These are phyloP conservation scores for Laothoe populi DNA, from an alignment of 2,888 invertebrate genomes.

Conservation along the genomic window DNA sequence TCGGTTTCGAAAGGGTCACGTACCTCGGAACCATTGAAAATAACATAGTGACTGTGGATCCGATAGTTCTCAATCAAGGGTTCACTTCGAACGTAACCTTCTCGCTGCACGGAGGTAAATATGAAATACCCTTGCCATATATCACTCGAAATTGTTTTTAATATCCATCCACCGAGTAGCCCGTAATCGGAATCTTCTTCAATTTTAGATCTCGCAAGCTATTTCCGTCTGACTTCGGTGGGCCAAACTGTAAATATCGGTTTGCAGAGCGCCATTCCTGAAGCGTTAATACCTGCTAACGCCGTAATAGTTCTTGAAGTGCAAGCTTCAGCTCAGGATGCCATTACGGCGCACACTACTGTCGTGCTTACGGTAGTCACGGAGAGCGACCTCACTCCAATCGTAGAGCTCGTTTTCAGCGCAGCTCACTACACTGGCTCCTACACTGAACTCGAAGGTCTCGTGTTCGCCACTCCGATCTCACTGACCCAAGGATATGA, in stretches of 20 bases:
- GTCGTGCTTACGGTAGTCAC: constrained; percentile 2
- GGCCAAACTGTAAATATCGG: neutral
- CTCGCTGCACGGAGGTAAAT: neutral
- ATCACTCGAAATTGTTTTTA: no score
- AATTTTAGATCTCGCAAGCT: neutral
- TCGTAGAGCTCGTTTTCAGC: constrained; percentile 32
- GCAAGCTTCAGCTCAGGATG: neutral
- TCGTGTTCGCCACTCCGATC: constrained; percentile 35
- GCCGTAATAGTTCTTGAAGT: neutral
- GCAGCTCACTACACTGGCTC: constrained; percentile 41
- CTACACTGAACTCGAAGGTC: constrained; percentile 33
- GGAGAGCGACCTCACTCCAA: neutral
- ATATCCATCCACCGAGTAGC: no score
- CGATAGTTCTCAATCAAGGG: neutral
- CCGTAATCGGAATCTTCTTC: no score
- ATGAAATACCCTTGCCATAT: no score
- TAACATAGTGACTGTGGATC: neutral
- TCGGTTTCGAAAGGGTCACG: neutral
- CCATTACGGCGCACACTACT: constrained; percentile 3
- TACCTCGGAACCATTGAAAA: neutral
- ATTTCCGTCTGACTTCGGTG: neutral
- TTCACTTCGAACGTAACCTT: neutral
- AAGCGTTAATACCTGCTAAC: neutral
- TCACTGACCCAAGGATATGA: constrained; percentile 40
- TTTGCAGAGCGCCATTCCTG: neutral